Evolutionary conservation across 2,888 invertebrate genomes (phyloP).

Genomic region (Mesochorus sp.): DNA sequence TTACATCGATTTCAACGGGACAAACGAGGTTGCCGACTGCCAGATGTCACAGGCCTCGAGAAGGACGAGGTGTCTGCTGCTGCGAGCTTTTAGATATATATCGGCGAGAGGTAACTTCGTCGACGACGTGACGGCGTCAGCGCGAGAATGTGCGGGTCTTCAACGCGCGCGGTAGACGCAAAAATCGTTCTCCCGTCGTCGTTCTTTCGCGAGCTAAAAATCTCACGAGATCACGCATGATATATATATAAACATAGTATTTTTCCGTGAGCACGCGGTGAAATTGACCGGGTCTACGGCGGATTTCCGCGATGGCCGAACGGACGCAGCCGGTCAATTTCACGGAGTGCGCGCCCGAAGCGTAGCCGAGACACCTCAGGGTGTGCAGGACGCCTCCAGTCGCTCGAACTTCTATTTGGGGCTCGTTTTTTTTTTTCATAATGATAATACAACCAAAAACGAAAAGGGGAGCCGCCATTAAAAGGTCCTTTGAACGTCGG

Average conservation of each 20-base stretch:
- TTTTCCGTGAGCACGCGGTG: not conserved
- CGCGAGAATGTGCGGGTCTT: conserved; percentile 59
- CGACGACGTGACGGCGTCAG: conserved; percentile 55
- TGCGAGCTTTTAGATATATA: conserved; percentile 58
- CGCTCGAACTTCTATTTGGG: not conserved
- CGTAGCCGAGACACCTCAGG: conserved; percentile 21
- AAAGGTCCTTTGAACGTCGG: conserved; percentile 45
- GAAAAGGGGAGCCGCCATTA: conserved; percentile 41
- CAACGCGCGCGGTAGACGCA: conserved; percentile 45
- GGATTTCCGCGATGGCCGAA: not conserved
- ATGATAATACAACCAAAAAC: conserved; percentile 18
- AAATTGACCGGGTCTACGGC: not conserved
- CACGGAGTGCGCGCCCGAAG: not conserved
- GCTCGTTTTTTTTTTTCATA: not conserved
- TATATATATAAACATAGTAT: not conserved
- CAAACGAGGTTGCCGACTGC: conserved; percentile 79
- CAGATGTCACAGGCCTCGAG: conserved; percentile 77
- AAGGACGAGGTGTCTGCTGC: conserved; percentile 58
- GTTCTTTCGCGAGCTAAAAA: conserved; percentile 20
- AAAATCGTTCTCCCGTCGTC: conserved; percentile 67
- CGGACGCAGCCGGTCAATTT: not conserved
- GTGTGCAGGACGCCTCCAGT: conserved; percentile 2
- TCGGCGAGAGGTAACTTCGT: conserved; percentile 11
- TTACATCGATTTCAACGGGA: conserved; percentile 78
- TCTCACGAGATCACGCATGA: conserved; percentile 53